Base-by-base conservation (phyloP, 1,140 invertebrate species). In the Heliconius himera region DNA sequence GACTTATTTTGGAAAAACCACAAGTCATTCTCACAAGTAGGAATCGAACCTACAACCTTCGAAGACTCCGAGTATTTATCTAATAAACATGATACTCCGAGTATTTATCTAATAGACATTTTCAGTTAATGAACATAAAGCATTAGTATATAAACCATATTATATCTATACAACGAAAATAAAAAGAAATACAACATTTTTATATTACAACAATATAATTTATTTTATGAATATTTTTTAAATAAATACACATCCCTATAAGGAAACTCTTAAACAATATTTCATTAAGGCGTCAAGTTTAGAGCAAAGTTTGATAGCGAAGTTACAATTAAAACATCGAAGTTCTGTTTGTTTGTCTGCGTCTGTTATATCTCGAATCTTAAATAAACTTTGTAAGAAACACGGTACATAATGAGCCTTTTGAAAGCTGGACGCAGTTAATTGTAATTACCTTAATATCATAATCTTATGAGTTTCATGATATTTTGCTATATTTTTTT, bases 261-360 rank as follows among this genome's bases (percentile, higher is more conserved):
- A 76, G 20, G n/a, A n/a, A 81, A 81, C n/a, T 82, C 74, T 56
- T 51, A 71, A 81, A 81, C 83, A 84, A 81, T 79, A 83, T 83
- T 83, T 81, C 82, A 81, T 83, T 81, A 85, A 80, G 76, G 82
- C 82, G 75, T 76, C 76, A 81, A 76, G 79, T 83, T 83, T 49
- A 60, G 41, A 73, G 80, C 81, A 71, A 82, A 85, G 78, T 85
- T 80, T 70, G 70, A 29, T 73, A 74, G 33, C 78, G 74, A 81
- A 83, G 81, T 84, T 84, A 83, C 83, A 88, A 86, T 86, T 88
- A 88, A 87, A 85, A 83, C 82, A 82, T 85, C 79, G 79, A 74
- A 82, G 82, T 82, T 79, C 80, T 80, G 78, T 84, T 60, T 60
- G 54, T 56, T 56, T 56, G 54, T 56, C 70, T 82, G 71, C 70